Conservation (phyloP, 1,140 invertebrate genomes). For the Drosophila ogumai region DNA sequence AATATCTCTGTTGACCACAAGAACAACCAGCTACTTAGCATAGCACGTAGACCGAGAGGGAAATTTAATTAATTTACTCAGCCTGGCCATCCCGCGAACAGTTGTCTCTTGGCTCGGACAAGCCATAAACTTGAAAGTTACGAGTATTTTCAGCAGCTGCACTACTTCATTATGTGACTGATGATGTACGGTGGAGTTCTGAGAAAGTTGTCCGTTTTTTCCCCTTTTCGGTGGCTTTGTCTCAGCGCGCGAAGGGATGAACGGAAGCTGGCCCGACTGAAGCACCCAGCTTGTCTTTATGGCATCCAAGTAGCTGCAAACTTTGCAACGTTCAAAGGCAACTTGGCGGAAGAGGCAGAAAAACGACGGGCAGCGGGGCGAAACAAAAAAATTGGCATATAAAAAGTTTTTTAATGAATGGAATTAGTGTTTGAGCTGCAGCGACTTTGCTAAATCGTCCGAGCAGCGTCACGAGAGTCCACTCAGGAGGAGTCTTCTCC, state of each 20-base stretch:
- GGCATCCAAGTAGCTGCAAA: constrained; percentile 59
- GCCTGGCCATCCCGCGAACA: constrained; percentile 8
- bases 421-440: constrained; percentile 80
- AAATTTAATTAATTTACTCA: constrained; percentile 76
- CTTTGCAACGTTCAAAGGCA: constrained; percentile 48
- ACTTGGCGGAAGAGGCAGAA: constrained; percentile 27
- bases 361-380: constrained; percentile 36
- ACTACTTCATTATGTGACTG: constrained; percentile 82
- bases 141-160: constrained; percentile 72
- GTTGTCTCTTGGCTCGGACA: constrained; percentile 54
- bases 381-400: constrained; percentile 70
- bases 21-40: constrained; percentile 51
- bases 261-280: constrained; percentile 31
- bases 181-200: constrained; percentile 65
- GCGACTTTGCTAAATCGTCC: constrained; percentile 79
- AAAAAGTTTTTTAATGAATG: constrained; percentile 83
- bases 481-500: constrained; percentile 28
- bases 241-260: constrained; percentile 26
- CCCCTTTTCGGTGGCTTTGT: constrained; percentile 30
- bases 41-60: constrained; percentile 53
- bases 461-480: constrained; percentile 58
- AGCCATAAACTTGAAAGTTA: constrained; percentile 74
- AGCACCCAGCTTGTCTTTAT: constrained; percentile 61
- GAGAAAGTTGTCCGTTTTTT: constrained; percentile 65
- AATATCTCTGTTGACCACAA: background rate